A percentile compares a stretch with the other conserved stretches of the same genome.
phyloP scores from a whole-genome alignment of 23 tunicate genomes.

The Botrylloides violaceus region DNA sequence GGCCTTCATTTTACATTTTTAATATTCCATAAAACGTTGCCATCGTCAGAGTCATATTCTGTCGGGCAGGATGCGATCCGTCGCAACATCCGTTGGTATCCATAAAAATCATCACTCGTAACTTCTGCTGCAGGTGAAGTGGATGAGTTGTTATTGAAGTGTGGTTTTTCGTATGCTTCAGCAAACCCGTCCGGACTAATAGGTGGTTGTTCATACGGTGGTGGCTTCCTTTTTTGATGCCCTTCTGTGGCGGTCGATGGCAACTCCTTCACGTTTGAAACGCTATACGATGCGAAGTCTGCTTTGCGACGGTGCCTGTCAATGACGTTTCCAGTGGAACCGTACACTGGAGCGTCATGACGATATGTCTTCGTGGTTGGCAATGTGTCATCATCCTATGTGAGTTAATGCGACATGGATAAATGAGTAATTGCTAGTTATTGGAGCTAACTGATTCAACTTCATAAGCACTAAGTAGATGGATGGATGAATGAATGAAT shows the following conservation, averaged over 20 bases:
- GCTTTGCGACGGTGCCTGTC: constrained; percentile 9
- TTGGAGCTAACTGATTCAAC: no score
- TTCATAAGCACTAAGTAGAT: no score
- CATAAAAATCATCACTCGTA: neutral
- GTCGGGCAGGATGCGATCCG: neutral
- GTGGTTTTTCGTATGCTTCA: neutral
- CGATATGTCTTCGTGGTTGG: constrained; percentile 14
- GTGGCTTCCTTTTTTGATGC: constrained; percentile 3
- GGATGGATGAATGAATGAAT: no score
- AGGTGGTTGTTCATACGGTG: neutral
- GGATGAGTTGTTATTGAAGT: neutral
- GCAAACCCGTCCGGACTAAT: constrained; percentile 5
- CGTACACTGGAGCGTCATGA: constrained; percentile 25
- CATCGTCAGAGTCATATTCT: constrained; percentile 6
- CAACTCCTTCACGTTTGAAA: neutral
- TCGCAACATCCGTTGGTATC: neutral
- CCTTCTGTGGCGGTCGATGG: neutral
- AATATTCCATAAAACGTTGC: constrained; percentile 6
- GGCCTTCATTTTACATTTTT: neutral
- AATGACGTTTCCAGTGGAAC: constrained; percentile 16
- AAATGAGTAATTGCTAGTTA: no score
- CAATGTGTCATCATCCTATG: neutral
- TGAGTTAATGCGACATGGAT: no score
- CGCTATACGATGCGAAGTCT: neutral
- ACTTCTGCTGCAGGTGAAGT: neutral